phyloP scores from a whole-genome alignment of 92 coral and sea anemone species.

The Siderastrea radians region DNA sequence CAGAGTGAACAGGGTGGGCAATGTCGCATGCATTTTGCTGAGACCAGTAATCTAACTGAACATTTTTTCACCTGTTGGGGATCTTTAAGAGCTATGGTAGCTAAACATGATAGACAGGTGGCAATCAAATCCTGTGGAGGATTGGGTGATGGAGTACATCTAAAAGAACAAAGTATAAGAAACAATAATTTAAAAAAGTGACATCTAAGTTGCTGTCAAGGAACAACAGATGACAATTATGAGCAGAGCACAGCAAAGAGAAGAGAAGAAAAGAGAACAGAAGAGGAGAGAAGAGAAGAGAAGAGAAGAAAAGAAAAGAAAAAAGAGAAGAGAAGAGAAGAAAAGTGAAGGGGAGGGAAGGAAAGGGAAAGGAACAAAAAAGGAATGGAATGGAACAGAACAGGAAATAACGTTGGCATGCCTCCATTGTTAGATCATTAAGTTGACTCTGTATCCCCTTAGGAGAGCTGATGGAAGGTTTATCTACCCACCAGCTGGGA shows the following conservation, averaged over 20 bases:
- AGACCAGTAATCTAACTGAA: too few relatives aligned
- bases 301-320: too few relatives aligned
- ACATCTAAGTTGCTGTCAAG: not conserved
- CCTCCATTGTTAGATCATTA: not conserved
- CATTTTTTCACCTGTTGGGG: constrained; percentile 82
- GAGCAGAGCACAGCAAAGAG: too few relatives aligned
- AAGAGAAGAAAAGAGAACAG: too few relatives aligned
- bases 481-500: constrained; percentile 25
- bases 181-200: not conserved
- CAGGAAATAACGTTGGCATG: not conserved
- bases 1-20: too few relatives aligned
- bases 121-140: constrained; percentile 89
- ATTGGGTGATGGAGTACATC: constrained; percentile 88
- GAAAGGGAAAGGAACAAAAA: too few relatives aligned
- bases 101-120: constrained; percentile 89
- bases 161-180: constrained; percentile 31
- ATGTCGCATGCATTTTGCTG: too few relatives aligned
- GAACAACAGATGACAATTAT: too few relatives aligned
- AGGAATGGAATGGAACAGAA: too few relatives aligned
- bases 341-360: not conserved
- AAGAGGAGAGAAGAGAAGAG: too few relatives aligned
- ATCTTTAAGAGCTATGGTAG: constrained; percentile 87
- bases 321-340: not conserved
- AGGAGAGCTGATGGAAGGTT: constrained; percentile 21
- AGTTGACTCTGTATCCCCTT: constrained; percentile 24